Percentiles rank a stretch among this genome's conserved stretches.
These are phyloP conservation scores for Odontamblyopus rebecca DNA, from an alignment of 2,797 vertebrate genomes.

Conservation along the genomic window DNA sequence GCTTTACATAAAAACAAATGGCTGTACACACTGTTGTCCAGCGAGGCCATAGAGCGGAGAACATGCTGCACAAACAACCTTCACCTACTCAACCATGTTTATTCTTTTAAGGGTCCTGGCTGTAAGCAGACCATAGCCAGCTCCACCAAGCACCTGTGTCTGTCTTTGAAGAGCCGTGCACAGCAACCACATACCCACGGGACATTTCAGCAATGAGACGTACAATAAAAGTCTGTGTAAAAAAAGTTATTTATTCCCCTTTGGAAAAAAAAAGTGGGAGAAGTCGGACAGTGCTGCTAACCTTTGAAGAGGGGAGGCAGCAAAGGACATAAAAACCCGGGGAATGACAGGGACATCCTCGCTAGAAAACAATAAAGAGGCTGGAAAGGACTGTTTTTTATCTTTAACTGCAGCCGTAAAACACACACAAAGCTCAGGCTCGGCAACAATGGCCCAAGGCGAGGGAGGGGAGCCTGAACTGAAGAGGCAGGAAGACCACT, in stretches of 20 bases:
- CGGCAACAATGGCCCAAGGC: slow-evolving; percentile 75
- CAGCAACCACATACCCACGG: slow-evolving; percentile 66
- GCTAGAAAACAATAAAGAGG: slow-evolving; percentile 79
- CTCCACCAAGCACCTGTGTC: slow-evolving; percentile 75
- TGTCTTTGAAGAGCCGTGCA: slow-evolving; percentile 72
- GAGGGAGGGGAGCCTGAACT: slow-evolving; percentile 65
- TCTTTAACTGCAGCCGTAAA: slow-evolving; percentile 83
- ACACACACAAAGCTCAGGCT: slow-evolving; percentile 76
- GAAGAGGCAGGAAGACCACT: slow-evolving; percentile 76
- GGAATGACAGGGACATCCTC: slow-evolving; percentile 79
- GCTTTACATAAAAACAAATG: slow-evolving; percentile 25
- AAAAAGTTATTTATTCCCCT: slow-evolving; percentile 74
- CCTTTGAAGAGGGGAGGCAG: slow-evolving; percentile 72
- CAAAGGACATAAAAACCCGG: slow-evolving; percentile 75
- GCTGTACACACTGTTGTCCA: slow-evolving; percentile 35
- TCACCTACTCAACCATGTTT: slow-evolving; percentile 52
- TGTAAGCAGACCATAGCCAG: slow-evolving; percentile 62
- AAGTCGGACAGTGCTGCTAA: slow-evolving; percentile 66
- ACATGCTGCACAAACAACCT: slow-evolving; percentile 54
- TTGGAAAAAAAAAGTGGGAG: slow-evolving; percentile 47
- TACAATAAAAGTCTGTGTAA: slow-evolving; percentile 75
- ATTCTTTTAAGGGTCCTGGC: slow-evolving; percentile 60
- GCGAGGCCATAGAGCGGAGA: slow-evolving; percentile 49
- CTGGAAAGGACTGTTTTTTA: slow-evolving; percentile 78
- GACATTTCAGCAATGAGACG: slow-evolving; percentile 67